These are phyloP conservation scores for Scaptomyza cyrtandrae DNA, from an alignment of 2,888 invertebrate genomes.

Conservation along the genomic window DNA sequence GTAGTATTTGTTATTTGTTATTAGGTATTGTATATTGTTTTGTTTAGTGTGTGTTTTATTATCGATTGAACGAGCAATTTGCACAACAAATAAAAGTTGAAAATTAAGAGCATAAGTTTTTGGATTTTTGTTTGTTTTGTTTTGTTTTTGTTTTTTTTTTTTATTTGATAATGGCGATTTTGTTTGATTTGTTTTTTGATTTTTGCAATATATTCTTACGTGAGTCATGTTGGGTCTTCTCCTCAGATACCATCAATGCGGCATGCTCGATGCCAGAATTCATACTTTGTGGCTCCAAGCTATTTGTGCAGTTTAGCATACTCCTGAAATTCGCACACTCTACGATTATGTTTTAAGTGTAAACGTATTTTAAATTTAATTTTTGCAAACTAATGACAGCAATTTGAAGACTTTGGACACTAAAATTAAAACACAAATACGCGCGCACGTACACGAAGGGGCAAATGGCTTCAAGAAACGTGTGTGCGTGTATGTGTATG, in stretches of 20 bases:
- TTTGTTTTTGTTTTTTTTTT: slow-evolving; percentile 19
- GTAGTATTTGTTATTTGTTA: slow-evolving; percentile 34
- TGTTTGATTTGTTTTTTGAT: slow-evolving; percentile 3
- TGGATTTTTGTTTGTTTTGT: slow-evolving; percentile 41
- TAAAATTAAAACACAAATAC: slow-evolving; percentile 32
- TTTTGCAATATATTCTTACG: slow-evolving; percentile 87
- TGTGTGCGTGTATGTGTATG: slow-evolving; percentile 9
- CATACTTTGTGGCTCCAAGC: slow-evolving; percentile 93
- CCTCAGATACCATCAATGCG: slow-evolving; percentile 91
- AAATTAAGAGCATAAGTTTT: slow-evolving; percentile 55
- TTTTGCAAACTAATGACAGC: slow-evolving; percentile 77
- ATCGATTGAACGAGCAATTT: slow-evolving; percentile 70
- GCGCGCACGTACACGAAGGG: slow-evolving; percentile 31
- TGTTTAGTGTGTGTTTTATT: slow-evolving; percentile 32
- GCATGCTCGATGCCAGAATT: slow-evolving; percentile 91
- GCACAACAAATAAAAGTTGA: slow-evolving; percentile 70
- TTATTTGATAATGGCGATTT: neutral
- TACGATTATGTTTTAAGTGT: slow-evolving; percentile 86
- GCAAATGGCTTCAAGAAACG: slow-evolving; percentile 2
- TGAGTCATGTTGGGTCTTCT: slow-evolving; percentile 92
- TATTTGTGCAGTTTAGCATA: slow-evolving; percentile 98
- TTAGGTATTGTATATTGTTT: slow-evolving; percentile 32
- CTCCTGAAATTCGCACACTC: slow-evolving; percentile 90
- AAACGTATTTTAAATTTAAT: slow-evolving; percentile 81
- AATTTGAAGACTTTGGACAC: slow-evolving; percentile 60